A percentile compares a stretch with the other conserved stretches of the same genome.
phyloP scores from a whole-genome alignment of 2,797 vertebrate genomes.

The Acipenser oxyrinchus region DNA sequence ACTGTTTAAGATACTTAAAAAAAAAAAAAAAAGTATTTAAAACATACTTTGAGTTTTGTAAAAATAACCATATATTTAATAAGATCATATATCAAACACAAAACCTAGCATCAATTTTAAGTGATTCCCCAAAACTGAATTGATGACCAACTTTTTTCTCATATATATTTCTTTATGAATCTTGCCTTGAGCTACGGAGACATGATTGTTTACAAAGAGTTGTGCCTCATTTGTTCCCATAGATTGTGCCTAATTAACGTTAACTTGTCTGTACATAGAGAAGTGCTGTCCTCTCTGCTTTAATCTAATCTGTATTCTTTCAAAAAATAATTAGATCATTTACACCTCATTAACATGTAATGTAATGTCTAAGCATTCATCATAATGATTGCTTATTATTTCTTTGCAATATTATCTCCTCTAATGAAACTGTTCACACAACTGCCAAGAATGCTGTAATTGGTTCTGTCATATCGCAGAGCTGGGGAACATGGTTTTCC shows the following conservation, averaged over 20 bases:
- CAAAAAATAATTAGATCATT: constrained; percentile 99
- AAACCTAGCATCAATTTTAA: too few relatives aligned
- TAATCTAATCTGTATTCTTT: constrained; percentile 99
- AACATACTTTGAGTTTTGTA: too few relatives aligned
- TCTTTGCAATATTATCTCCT: constrained; percentile 99
- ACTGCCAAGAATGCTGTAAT: constrained; percentile 90
- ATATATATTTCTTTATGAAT: constrained; percentile 59
- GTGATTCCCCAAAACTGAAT: constrained; percentile 27
- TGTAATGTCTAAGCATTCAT: constrained; percentile 98
- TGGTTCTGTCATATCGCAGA: constrained; percentile 92
- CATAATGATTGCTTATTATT: constrained; percentile 99
- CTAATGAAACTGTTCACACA: constrained; percentile 97
- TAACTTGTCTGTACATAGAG: constrained; percentile 97
- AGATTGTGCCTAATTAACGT: constrained; percentile 99
- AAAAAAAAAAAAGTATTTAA: too few relatives aligned
- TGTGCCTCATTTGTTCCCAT: constrained; percentile 96
- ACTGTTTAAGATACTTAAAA: too few relatives aligned
- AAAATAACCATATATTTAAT: too few relatives aligned
- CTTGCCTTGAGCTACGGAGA: constrained; percentile 72
- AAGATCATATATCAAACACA: too few relatives aligned
- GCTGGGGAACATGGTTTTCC: constrained; percentile 57
- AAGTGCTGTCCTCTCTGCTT: constrained; percentile 97
- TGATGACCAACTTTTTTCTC: constrained; percentile 56
- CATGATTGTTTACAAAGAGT: constrained; percentile 89
- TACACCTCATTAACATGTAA: constrained; percentile 99